Conservation (phyloP, 2,797 vertebrate species). For the Anguilla megastoma region DNA sequence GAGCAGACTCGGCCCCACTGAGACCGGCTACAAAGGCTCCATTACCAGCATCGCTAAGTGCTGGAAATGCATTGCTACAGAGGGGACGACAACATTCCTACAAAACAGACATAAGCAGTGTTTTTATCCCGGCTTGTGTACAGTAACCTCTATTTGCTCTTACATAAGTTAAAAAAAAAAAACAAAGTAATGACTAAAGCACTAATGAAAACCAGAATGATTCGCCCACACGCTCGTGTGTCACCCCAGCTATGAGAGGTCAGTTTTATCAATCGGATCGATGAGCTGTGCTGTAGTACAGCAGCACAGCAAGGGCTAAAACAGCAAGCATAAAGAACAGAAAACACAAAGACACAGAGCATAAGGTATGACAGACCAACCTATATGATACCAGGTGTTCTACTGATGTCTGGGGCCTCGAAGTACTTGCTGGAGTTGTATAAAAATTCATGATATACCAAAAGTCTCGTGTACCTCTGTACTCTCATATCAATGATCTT, state of each 20-base stretch:
- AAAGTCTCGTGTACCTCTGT: not conserved
- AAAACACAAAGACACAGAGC: not conserved
- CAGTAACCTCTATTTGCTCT: not conserved
- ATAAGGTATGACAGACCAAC: not conserved
- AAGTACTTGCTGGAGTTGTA: not conserved
- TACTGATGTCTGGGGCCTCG: not conserved
- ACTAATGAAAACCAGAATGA: not conserved
- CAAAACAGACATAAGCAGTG: not conserved
- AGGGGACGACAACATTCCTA: not conserved
- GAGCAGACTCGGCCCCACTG: not conserved
- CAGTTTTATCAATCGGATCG: constrained; percentile 65
- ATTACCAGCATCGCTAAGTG: not conserved
- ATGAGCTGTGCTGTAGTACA: constrained; percentile 61
- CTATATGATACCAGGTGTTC: not conserved
- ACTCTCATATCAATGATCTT: not conserved
- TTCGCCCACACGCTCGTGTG: not conserved
- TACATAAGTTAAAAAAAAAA: not conserved
- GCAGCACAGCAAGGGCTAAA: constrained; percentile 44
- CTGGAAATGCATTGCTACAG: not conserved
- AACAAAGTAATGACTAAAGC: not conserved
- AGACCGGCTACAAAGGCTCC: not conserved
- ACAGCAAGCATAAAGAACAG: not conserved
- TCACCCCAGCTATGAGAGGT: not conserved
- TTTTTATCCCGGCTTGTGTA: not conserved
- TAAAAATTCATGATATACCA: not conserved